Evolutionary conservation across 2,797 vertebrate genomes (phyloP), one percentile per base, ranked within the genome.

Genomic region (Pangasius mekongensis): DNA sequence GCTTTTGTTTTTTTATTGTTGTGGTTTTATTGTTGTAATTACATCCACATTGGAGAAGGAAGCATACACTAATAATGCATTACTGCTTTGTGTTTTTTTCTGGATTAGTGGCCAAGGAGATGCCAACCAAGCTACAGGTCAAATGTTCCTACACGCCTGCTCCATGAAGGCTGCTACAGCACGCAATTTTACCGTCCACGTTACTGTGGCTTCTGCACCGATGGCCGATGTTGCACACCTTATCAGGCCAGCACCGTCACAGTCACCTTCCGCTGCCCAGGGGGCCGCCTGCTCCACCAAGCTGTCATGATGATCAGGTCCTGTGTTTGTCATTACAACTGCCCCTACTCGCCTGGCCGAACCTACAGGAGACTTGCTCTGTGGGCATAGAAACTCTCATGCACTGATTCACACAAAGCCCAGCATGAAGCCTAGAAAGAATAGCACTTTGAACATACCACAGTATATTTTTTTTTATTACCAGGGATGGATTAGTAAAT

Each of bases 241-340:
- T 81, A 93, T 84, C 93, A 85, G 10, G 95, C 94, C 87, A 89
- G 84, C 92, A 97, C 96, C 0, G 87, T 91, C 5, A 22, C 89
- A n/a, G 94, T 96, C 83, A 91, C 93, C 86, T 96, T 96, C 93
- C 92, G 67, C 62, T 97, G 96, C 84, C 91, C 91, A 5, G 83
- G 27, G 0, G 95, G 95, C 74, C 88, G 87, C 14, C 83, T 91
- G 67, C 27, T 94, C 13, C 91, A 43, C 77, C 91, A 93, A 71
- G 84, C 94, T 0, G 94, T 96, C 84, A 97, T 97, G 96, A 91
- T 94, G 92, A 95, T 96, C 91, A 94, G 94, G 90, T 96, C 96
- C 8, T 97, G 96, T 13, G 90, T 89, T 27, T 97, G 96, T 88
- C 95, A 96, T 84, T 86, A 92, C 88, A 94, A 94, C 93, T 97